These are phyloP conservation scores for Rousettus leschenaultii DNA, from an alignment of 2,113 vertebrate species.

Conservation along the genomic window DNA sequence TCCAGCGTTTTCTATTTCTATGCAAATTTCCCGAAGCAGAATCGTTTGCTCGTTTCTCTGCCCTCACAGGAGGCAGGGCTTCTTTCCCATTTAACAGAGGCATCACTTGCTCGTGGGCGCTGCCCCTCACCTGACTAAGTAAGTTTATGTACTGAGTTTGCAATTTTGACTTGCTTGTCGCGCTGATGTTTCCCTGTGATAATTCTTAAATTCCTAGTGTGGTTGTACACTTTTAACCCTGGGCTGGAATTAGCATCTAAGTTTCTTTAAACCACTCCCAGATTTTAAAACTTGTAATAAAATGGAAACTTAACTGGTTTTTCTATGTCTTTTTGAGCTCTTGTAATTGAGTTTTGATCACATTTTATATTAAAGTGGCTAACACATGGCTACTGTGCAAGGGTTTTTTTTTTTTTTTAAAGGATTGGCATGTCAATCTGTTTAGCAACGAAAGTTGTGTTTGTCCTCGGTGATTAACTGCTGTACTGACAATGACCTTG, in stretches of 20 bases:
- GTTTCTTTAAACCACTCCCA: neutral
- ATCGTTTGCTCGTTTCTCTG: neutral
- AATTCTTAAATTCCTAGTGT: neutral
- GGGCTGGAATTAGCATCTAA: neutral
- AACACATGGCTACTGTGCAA: constrained; percentile 48
- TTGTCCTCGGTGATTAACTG: neutral
- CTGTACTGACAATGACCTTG: neutral
- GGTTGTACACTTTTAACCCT: neutral
- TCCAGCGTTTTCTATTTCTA: constrained; percentile 47
- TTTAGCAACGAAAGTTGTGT: neutral
- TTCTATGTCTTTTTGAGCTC: constrained; percentile 56
- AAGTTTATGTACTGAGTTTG: neutral
- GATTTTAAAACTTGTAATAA: constrained; percentile 66
- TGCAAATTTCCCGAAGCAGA: constrained; percentile 51
- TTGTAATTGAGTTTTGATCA: constrained; percentile 58
- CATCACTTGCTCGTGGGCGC: neutral
- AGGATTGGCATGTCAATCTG: neutral
- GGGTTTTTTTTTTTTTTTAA: neutral
- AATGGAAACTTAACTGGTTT: constrained; percentile 40
- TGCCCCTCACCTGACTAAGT: neutral
- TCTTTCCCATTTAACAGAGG: neutral
- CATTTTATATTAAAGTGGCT: constrained; percentile 71
- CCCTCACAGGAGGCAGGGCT: neutral
- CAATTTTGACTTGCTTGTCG: neutral
- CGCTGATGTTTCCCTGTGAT: neutral